Conservation (phyloP, 2,797 vertebrate genomes). For the Mionectes olivaceus region DNA sequence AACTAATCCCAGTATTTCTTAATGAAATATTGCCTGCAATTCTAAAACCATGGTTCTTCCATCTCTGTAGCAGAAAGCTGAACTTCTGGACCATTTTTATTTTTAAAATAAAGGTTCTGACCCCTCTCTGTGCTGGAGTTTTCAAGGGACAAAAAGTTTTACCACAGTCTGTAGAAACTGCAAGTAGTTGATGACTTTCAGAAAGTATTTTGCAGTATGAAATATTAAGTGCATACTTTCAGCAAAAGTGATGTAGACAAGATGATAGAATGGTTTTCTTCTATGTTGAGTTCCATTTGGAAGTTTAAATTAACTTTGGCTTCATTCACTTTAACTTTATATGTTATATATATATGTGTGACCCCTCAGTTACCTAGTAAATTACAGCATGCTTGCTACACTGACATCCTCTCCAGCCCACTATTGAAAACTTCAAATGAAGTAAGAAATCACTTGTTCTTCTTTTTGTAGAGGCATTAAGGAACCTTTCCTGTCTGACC, state of each 20-base stretch:
- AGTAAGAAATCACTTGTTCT: not conserved
- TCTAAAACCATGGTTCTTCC: not conserved
- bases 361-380: not conserved
- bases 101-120: not conserved
- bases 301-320: not conserved
- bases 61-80: not conserved
- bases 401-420: not conserved
- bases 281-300: not conserved
- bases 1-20: not conserved
- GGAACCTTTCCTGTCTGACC: not conserved
- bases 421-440: not conserved
- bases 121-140: not conserved
- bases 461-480: not conserved
- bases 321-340: not conserved
- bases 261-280: not conserved
- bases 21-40: not conserved
- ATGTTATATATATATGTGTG: not conserved
- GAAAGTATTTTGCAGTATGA: not conserved
- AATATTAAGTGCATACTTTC: not conserved
- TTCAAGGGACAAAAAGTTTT: not conserved
- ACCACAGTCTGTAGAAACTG: accelerated
- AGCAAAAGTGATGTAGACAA: not conserved
- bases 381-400: not conserved
- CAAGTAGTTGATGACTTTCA: not conserved
- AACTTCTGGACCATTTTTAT: not conserved